Evolutionary conservation across 2,113 vertebrate genomes (phyloP).

Genomic region (Strix uralensis): DNA sequence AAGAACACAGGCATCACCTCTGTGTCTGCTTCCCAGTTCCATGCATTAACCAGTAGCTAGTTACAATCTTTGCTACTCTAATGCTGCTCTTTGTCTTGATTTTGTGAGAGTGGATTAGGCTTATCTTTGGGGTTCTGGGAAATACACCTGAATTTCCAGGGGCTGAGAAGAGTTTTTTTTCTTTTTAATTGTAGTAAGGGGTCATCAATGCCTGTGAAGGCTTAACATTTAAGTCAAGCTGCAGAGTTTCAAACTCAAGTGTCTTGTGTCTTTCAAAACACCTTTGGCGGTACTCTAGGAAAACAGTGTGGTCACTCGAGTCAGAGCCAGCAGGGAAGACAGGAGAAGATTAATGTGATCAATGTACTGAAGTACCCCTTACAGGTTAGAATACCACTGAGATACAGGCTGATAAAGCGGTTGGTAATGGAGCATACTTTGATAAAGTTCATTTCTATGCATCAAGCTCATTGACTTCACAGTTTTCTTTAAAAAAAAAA

Average conservation of each 20-base stretch:
- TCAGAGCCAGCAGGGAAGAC: neutral
- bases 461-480: neutral
- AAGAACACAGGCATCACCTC: neutral
- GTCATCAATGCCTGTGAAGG: neutral
- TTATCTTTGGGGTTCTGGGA: neutral
- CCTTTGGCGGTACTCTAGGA: neutral
- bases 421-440: neutral
- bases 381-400: neutral
- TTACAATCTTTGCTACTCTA: neutral
- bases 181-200: neutral
- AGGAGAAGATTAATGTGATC: neutral
- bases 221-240: no score
- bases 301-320: neutral
- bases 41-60: accelerated
- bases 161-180: neutral
- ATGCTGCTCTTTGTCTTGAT: neutral
- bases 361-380: neutral
- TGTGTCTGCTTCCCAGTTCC: neutral
- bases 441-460: neutral
- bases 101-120: neutral
- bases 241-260: neutral
- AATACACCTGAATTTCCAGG: neutral
- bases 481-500: neutral
- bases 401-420: neutral
- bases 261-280: neutral